Percentiles rank a stretch among this genome's conserved stretches.
Conservation (phyloP, 37 sponge, comb jelly and placozoan species). For the Halichondria panicea region DNA sequence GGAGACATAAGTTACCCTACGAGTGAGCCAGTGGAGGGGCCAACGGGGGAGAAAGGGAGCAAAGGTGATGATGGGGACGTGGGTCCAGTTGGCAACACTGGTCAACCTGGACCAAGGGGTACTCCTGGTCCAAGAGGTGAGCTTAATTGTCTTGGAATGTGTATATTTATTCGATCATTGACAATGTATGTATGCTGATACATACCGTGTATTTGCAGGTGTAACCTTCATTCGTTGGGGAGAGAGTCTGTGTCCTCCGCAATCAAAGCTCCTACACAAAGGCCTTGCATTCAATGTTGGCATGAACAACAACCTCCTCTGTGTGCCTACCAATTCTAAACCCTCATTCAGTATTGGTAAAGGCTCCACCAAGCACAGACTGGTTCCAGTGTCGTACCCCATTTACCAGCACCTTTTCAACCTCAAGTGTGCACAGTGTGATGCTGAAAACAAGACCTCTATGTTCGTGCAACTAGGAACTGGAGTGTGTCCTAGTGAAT, state of each 20-base stretch:
- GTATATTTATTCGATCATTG: background rate
- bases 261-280: background rate
- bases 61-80: background rate
- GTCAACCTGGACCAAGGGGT: background rate
- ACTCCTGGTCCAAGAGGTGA: background rate
- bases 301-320: background rate
- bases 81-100: background rate
- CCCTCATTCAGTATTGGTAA: background rate
- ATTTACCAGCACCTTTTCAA: too few species aligned
- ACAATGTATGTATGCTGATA: background rate
- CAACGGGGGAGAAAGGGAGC: conserved; percentile 3
- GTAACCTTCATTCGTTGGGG: conserved; percentile 5
- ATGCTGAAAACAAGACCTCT: background rate
- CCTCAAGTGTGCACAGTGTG: conserved; percentile 5
- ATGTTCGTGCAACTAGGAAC: background rate
- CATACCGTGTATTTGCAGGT: background rate
- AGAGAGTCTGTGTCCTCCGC: background rate
- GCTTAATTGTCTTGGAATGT: background rate
- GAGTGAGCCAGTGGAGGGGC: background rate
- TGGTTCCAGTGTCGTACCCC: background rate
- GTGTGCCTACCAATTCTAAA: background rate
- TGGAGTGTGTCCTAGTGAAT: background rate
- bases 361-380: background rate
- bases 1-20: background rate
- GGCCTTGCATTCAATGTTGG: background rate